phyloP scores from a whole-genome alignment of 1,140 invertebrate species.

The Aphis gossypii region DNA sequence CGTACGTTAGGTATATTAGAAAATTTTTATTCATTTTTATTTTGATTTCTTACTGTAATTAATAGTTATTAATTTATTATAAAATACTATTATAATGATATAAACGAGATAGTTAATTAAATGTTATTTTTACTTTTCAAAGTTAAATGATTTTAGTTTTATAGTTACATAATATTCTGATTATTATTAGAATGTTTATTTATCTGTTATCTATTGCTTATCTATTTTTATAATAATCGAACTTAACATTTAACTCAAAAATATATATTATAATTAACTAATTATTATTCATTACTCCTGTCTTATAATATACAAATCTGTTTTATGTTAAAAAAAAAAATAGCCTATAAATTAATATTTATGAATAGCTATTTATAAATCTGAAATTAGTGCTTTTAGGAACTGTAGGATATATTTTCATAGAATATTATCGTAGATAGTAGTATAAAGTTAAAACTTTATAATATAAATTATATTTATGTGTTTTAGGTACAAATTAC shows the following conservation, averaged over 20 bases:
- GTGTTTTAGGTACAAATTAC: constrained; percentile 50
- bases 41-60: not conserved
- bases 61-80: not conserved
- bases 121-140: not conserved
- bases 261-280: not conserved
- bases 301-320: not conserved
- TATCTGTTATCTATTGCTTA: not conserved
- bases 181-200: not conserved
- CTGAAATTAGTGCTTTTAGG: not conserved
- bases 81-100: not conserved
- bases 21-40: not conserved
- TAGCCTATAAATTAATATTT: no score
- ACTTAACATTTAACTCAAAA: not conserved
- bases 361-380: not conserved
- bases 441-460: no score
- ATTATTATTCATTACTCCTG: not conserved
- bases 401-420: not conserved
- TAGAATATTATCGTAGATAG: not conserved
- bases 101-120: not conserved
- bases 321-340: not conserved
- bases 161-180: not conserved
- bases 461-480: not conserved
- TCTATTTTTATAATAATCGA: not conserved
- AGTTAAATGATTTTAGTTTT: not conserved
- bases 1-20: not conserved